phyloP scores from a whole-genome alignment of 2,888 invertebrate genomes.

The Onthophagus sagittarius region DNA sequence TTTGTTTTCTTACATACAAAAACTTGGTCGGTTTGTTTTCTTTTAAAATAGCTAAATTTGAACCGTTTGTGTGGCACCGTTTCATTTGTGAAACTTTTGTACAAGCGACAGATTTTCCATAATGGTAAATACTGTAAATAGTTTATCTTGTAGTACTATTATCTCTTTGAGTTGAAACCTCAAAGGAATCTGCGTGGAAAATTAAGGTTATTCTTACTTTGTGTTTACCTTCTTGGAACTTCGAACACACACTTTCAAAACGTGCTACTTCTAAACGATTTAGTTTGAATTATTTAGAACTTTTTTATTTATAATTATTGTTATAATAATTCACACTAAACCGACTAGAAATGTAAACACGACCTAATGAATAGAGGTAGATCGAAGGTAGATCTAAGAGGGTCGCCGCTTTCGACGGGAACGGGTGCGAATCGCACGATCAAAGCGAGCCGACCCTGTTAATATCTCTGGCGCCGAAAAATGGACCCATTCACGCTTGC shows the following conservation, averaged over 20 bases:
- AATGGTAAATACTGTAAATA: background rate
- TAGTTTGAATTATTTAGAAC: background rate
- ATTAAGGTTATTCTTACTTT: background rate
- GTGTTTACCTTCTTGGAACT: background rate
- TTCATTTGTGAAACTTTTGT: background rate
- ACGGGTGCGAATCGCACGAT: slow-evolving; percentile 40
- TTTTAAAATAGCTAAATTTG: background rate
- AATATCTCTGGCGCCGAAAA: slow-evolving; percentile 42
- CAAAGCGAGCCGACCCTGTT: slow-evolving; percentile 39
- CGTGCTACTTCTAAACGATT: background rate
- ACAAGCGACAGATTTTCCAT: background rate
- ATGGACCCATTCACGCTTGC: slow-evolving; percentile 42
- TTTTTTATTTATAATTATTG: background rate
- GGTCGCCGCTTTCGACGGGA: slow-evolving; percentile 24
- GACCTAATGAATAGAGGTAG: background rate
- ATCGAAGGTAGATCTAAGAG: background rate
- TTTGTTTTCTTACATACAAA: background rate
- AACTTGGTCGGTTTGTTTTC: background rate
- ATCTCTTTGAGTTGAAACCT: background rate
- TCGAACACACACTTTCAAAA: background rate
- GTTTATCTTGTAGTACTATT: background rate
- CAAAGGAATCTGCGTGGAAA: background rate
- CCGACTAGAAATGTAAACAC: background rate
- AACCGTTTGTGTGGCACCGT: background rate
- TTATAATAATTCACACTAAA: background rate